Base-by-base conservation (phyloP, 1,140 invertebrate genomes). In the Leptonema lineaticorne region DNA sequence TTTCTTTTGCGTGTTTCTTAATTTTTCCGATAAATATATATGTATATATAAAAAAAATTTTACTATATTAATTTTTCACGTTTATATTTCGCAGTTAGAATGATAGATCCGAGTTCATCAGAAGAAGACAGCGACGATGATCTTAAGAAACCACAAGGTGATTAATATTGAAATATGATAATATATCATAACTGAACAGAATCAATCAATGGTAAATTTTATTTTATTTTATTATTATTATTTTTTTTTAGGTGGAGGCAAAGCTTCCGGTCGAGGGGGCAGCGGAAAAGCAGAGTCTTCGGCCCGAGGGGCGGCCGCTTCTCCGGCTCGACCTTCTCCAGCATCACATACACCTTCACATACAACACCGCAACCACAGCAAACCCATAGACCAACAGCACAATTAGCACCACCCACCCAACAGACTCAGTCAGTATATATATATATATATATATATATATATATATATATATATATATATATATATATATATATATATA, bases 51-150 rank as follows among this genome's bases (percentile, higher is more conserved):
- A n/a, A n/a, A n/a, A n/a, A n/a, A n/a, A n/a, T n/a, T n/a, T n/a
- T n/a, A n/a, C n/a, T n/a, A n/a, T n/a, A n/a, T n/a, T n/a, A n/a
- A n/a, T n/a, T n/a, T n/a, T n/a, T n/a, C n/a, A n/a, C n/a, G n/a
- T 69, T 71, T 67, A 37, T 56, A 74, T 76, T 74, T 77, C 77
- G 0, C 74, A 81, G 78, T 74, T 74, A 83, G 74, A 70, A 94
- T 94, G 92, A 94, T 94, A 80, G 92, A 94, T 77, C 92, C 92
- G 70, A 93, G 91, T 78, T 93, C 92, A 74, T 93, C 92, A 56
- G 92, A 94, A 78, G 91, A 93, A 77, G 92, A 94, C 76, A 92
- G 88, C 74, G 92, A 94, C 70, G 92, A 93, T 79, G 92, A 93
- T 78, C 87, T 89, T 73, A 84, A 86, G 83, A 79, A 84, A 78